A percentile compares a stretch with the other conserved stretches of the same genome.
phyloP scores from a whole-genome alignment of 2,888 invertebrate genomes.

The Brachyptera risi region DNA sequence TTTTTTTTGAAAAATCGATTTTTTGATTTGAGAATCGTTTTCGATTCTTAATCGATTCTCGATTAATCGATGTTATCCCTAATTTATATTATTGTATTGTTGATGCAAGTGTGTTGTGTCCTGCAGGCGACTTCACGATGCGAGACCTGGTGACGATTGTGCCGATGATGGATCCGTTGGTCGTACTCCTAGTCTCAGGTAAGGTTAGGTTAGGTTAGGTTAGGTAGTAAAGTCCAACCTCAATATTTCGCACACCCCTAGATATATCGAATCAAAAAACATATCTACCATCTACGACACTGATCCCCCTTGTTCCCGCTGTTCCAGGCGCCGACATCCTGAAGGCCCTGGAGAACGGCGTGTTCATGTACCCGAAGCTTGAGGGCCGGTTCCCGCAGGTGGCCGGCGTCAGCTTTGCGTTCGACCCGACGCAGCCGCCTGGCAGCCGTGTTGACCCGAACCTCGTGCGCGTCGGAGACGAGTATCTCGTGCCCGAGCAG shows the following conservation, averaged over 20 bases:
- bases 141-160: constrained; percentile 78
- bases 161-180: constrained; percentile 80
- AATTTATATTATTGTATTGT: no score
- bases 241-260: no score
- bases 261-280: no score
- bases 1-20: no score
- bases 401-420: constrained; percentile 71
- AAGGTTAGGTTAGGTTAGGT: no score
- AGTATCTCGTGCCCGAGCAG: constrained; percentile 68
- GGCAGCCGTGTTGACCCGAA: constrained; percentile 65
- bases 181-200: constrained; percentile 71
- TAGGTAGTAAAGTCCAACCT: not conserved
- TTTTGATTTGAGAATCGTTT: no score
- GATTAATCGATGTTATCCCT: no score
- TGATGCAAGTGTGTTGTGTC: no score
- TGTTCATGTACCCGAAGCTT: constrained; percentile 78
- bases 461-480: constrained; percentile 79
- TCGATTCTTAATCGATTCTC: no score
- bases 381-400: constrained; percentile 89
- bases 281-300: no score
- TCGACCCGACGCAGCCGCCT: constrained; percentile 64
- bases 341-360: constrained; percentile 76
- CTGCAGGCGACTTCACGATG: constrained; percentile 71
- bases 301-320: not conserved
- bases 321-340: constrained; percentile 59